Evolutionary conservation across 1,140 invertebrate species (phyloP).

Genomic region (Drosophila neocordata): DNA sequence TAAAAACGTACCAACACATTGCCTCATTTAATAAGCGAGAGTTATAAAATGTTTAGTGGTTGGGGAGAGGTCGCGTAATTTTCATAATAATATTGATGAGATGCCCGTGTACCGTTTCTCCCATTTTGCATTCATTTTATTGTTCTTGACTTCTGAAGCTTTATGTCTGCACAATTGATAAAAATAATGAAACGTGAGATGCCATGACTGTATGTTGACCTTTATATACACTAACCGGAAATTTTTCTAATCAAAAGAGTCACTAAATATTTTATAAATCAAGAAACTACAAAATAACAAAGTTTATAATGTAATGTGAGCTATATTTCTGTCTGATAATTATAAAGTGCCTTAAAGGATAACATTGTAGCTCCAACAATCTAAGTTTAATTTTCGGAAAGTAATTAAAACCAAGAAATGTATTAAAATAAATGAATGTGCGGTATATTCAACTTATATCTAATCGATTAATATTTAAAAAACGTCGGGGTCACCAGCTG

Average conservation of each 20-base stretch:
- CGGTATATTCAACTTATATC: no score
- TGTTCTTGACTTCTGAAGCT: slow-evolving; percentile 15
- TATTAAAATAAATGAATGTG: no score
- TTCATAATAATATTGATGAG: slow-evolving; percentile 20
- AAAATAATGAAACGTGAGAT: slow-evolving; percentile 20
- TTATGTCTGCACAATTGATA: slow-evolving; percentile 54
- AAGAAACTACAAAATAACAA: no score
- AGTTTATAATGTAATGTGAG: no score
- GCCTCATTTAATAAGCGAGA: slow-evolving; percentile 3
- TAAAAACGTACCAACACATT: not conserved
- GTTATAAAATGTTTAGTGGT: slow-evolving; percentile 12
- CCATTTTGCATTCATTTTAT: not conserved
- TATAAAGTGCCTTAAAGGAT: no score
- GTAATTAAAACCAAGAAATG: no score
- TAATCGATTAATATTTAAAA: no score
- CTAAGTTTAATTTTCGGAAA: no score
- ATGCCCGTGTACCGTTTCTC: not conserved
- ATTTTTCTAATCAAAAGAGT: no score
- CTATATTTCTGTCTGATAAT: no score
- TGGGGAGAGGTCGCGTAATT: not conserved
- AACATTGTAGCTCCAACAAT: no score
- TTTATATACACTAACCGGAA: slow-evolving; percentile 12
- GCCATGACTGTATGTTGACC: slow-evolving; percentile 11
- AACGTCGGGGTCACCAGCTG: not conserved
- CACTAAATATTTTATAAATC: fast-evolving